Evolutionary conservation across 2,888 invertebrate genomes (phyloP).

Genomic region (Argyresthia goedartella): DNA sequence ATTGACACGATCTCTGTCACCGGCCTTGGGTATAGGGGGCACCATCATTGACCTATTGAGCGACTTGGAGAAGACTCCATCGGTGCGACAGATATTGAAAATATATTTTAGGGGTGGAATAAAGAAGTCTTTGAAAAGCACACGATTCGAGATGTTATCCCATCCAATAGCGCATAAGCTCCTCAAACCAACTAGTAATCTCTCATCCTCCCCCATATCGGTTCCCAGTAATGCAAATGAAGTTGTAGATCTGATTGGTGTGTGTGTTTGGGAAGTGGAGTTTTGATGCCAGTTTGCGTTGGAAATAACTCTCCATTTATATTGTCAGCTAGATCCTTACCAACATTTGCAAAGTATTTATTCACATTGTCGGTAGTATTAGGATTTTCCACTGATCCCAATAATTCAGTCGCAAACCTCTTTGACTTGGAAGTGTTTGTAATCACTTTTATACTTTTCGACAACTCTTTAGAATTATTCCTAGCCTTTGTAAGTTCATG

Average conservation of each 20-base stretch:
- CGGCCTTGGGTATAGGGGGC: neutral
- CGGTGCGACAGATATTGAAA: conserved; percentile 4
- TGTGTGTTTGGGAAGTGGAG: neutral
- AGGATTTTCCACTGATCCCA: neutral
- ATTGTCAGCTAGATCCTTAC: neutral
- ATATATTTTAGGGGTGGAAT: neutral
- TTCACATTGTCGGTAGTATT: neutral
- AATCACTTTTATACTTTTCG: neutral
- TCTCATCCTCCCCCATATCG: conserved; percentile 3
- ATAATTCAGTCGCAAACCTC: neutral
- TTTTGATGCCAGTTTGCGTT: neutral
- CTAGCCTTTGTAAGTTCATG: neutral
- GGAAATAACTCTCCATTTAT: neutral
- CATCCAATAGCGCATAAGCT: conserved; percentile 4
- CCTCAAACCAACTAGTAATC: conserved; percentile 3
- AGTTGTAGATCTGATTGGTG: neutral
- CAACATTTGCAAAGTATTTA: no score
- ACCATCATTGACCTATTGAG: conserved; percentile 7
- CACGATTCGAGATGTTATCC: conserved; percentile 3
- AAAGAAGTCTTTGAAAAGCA: neutral
- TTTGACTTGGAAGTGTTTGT: neutral
- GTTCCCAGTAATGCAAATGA: conserved; percentile 8
- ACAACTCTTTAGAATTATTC: neutral
- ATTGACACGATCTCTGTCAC: no score
- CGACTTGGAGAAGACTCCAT: conserved; percentile 6